A percentile compares a stretch with the other conserved stretches of the same genome.
Evolutionary conservation across 2,797 vertebrate species (phyloP).

Genomic region (Spinibarbus caldwelli): DNA sequence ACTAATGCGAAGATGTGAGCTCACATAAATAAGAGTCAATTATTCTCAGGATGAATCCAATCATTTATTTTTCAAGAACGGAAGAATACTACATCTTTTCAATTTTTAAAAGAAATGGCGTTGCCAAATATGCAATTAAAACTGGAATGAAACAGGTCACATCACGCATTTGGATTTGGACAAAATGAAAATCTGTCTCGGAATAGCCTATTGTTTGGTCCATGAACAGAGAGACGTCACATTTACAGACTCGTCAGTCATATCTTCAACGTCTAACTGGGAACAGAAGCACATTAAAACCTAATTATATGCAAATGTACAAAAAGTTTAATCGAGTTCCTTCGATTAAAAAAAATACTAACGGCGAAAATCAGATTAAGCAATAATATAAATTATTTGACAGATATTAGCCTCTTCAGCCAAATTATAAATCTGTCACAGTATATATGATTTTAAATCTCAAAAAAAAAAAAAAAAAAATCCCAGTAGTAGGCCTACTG

Average conservation of each 20-base stretch:
- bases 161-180: background rate
- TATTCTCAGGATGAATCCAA: background rate
- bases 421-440: background rate
- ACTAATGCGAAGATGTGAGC: background rate
- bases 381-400: background rate
- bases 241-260: background rate
- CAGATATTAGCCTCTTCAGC: background rate
- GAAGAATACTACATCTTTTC: background rate
- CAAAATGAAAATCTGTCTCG: background rate
- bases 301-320: background rate
- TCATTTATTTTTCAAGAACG: background rate
- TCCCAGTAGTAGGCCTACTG: background rate
- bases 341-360: background rate
- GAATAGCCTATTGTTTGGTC: background rate
- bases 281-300: background rate
- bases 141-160: background rate
- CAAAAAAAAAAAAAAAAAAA: background rate
- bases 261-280: background rate
- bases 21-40: background rate
- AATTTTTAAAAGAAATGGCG: background rate
- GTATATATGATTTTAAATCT: background rate
- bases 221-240: background rate
- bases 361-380: background rate
- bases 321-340: background rate
- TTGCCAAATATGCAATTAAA: background rate